Evolutionary conservation across 2,113 vertebrate species (phyloP).

Genomic region (Solea solea): DNA sequence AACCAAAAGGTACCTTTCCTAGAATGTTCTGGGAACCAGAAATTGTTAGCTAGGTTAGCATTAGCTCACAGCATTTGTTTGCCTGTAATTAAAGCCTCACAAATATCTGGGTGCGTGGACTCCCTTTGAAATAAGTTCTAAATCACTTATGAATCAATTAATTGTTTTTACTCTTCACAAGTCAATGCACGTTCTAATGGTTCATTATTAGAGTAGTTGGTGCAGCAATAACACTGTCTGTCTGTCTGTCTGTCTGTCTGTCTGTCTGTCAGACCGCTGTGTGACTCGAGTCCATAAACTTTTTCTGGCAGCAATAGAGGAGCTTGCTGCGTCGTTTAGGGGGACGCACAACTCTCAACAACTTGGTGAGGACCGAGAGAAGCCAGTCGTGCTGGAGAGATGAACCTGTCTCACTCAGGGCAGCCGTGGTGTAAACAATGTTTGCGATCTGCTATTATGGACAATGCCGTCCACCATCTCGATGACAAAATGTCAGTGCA

Average conservation of each 20-base stretch:
- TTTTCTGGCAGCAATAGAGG: slow-evolving; percentile 22
- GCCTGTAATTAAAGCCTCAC: too few species aligned
- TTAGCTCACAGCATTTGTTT: too few species aligned
- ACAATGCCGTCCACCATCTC: slow-evolving; percentile 60
- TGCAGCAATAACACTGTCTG: slow-evolving; percentile 32
- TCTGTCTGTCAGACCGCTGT: slow-evolving; percentile 18
- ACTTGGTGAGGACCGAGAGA: slow-evolving; percentile 49
- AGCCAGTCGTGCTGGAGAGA: slow-evolving; percentile 28
- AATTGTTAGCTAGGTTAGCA: too few species aligned
- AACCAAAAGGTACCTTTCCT: too few species aligned
- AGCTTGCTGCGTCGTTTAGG: slow-evolving; percentile 37
- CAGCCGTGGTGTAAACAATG: slow-evolving; percentile 60
- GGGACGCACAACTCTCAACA: slow-evolving; percentile 38
- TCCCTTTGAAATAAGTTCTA: too few species aligned
- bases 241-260: neutral
- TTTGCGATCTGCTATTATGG: slow-evolving; percentile 62
- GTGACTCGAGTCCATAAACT: slow-evolving; percentile 37
- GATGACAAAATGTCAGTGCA: slow-evolving; percentile 68
- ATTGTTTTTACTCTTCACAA: slow-evolving; percentile 6
- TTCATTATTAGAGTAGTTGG: slow-evolving; percentile 7
- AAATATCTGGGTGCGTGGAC: too few species aligned
- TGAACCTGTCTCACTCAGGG: slow-evolving; percentile 41
- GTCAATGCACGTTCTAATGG: slow-evolving; percentile 26
- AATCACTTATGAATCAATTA: too few species aligned
- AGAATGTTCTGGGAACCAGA: too few species aligned